phyloP scores from a whole-genome alignment of 2,113 vertebrate genomes.

The Bostrychus sinensis region DNA sequence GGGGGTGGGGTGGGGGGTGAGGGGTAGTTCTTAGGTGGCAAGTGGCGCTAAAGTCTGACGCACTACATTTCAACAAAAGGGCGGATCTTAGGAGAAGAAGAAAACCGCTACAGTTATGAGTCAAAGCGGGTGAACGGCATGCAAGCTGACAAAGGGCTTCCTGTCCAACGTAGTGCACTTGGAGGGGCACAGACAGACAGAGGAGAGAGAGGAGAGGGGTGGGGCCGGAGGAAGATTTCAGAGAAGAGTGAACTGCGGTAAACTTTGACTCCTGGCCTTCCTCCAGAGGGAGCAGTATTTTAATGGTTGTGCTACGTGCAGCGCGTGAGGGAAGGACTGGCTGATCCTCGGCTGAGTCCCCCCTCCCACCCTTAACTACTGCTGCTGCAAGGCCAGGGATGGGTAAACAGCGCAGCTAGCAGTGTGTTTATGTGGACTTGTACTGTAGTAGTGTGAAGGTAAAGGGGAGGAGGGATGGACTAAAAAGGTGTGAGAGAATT shows the following conservation, averaged over 20 bases:
- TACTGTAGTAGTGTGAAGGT: constrained; percentile 15
- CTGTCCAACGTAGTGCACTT: constrained; percentile 31
- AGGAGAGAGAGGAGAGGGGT: constrained; percentile 30
- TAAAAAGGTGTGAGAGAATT: constrained; percentile 26
- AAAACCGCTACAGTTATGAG: constrained; percentile 12
- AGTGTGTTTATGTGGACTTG: constrained; percentile 22
- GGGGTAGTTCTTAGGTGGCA: neutral
- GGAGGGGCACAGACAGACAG: constrained; percentile 29
- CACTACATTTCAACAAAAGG: constrained; percentile 6
- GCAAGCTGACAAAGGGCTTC: constrained; percentile 53
- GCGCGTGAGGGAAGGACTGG: constrained; percentile 73
- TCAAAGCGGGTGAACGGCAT: constrained; percentile 20
- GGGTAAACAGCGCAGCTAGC: constrained; percentile 57
- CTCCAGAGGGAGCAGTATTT: constrained; percentile 77
- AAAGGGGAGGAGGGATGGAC: neutral
- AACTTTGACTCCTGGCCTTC: constrained; percentile 77
- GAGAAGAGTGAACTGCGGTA: constrained; percentile 71
- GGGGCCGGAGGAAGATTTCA: constrained; percentile 30
- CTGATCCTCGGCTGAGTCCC: constrained; percentile 57
- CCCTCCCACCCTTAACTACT: constrained; percentile 57
- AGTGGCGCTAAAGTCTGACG: neutral
- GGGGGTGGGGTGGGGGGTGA: neutral
- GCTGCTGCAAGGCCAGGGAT: constrained; percentile 55
- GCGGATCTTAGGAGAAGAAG: constrained; percentile 7
- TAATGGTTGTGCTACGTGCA: constrained; percentile 83